A percentile compares a stretch with the other conserved stretches of the same genome.
phyloP scores from a whole-genome alignment of 2,113 vertebrate genomes.

The Mugil cephalus region DNA sequence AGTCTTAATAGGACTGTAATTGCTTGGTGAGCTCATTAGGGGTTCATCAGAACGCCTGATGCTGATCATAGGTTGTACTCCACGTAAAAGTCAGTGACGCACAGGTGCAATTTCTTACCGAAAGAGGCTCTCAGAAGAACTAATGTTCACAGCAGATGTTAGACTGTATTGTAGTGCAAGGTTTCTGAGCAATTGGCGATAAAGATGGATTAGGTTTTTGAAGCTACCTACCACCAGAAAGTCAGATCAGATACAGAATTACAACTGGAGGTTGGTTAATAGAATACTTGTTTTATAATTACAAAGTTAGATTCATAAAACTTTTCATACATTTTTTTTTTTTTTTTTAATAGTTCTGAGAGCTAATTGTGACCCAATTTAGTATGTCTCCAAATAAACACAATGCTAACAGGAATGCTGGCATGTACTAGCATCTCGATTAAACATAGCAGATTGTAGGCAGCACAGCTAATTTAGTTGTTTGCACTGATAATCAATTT shows the following conservation, averaged over 20 bases:
- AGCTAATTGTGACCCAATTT: background rate
- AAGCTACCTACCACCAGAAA: too few species aligned
- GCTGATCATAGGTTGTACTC: conserved; percentile 15
- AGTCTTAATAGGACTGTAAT: conserved; percentile 57
- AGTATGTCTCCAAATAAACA: background rate
- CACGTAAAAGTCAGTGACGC: conserved; percentile 30
- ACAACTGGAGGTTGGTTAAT: too few species aligned
- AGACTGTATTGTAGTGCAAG: conserved; percentile 19
- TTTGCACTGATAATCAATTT: conserved; percentile 25
- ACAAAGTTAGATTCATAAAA: too few species aligned
- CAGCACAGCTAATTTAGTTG: conserved; percentile 20
- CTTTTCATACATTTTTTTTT: too few species aligned
- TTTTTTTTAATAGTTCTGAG: too few species aligned
- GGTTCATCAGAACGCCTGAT: conserved; percentile 36
- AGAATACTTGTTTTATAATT: too few species aligned
- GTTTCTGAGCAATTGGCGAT: conserved; percentile 20
- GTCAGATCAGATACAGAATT: background rate
- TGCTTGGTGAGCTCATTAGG: conserved; percentile 65
- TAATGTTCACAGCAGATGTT: conserved; percentile 37
- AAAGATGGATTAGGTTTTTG: too few species aligned
- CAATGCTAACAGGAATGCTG: background rate
- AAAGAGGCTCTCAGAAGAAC: conserved; percentile 29
- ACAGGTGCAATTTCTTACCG: conserved; percentile 34
- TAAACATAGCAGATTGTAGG: conserved; percentile 19
- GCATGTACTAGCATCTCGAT: background rate